phyloP scores from a whole-genome alignment of 1,140 invertebrate genomes.

The Drosophila cardini region DNA sequence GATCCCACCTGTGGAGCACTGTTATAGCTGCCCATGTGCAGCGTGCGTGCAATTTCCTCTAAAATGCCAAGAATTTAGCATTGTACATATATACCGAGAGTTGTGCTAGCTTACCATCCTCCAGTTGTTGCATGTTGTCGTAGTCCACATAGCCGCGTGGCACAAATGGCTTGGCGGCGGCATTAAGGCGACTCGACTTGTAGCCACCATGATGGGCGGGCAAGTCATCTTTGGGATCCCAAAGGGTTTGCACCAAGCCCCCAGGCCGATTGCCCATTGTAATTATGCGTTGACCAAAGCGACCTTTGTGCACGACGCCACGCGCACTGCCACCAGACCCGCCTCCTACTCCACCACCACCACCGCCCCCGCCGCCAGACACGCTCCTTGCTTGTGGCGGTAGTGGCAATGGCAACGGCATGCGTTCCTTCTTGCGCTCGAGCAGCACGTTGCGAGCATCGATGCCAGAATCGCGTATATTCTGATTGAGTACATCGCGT shows the following conservation, averaged over 20 bases:
- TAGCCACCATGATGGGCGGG: conserved; percentile 17
- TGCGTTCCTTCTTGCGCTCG: conserved; percentile 58
- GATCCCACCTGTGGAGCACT: conserved; percentile 23
- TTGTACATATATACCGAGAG: too few species aligned
- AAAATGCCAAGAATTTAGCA: not conserved
- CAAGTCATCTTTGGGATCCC: conserved; percentile 43
- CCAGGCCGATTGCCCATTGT: conserved; percentile 47
- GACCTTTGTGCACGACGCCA: conserved; percentile 14
- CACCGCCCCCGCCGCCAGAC: not conserved
- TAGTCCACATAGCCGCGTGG: conserved; percentile 80
- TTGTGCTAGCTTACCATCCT: conserved; percentile 66
- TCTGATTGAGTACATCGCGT: conserved; percentile 88
- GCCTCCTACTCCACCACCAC: not conserved
- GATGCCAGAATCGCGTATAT: conserved; percentile 86
- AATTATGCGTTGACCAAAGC: conserved; percentile 55
- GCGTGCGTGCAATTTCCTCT: conserved; percentile 68
- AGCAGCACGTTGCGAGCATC: conserved; percentile 88
- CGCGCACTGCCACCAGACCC: conserved; percentile 65
- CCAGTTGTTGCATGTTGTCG: conserved; percentile 80
- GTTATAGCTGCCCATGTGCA: conserved; percentile 56
- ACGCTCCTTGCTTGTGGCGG: not conserved
- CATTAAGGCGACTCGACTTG: conserved; percentile 37
- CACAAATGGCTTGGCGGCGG: conserved; percentile 55
- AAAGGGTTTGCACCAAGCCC: conserved; percentile 18
- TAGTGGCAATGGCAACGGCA: conserved; percentile 15